Evolutionary conservation across 1,140 invertebrate genomes (phyloP).

Genomic region (Papilio xuthus): DNA sequence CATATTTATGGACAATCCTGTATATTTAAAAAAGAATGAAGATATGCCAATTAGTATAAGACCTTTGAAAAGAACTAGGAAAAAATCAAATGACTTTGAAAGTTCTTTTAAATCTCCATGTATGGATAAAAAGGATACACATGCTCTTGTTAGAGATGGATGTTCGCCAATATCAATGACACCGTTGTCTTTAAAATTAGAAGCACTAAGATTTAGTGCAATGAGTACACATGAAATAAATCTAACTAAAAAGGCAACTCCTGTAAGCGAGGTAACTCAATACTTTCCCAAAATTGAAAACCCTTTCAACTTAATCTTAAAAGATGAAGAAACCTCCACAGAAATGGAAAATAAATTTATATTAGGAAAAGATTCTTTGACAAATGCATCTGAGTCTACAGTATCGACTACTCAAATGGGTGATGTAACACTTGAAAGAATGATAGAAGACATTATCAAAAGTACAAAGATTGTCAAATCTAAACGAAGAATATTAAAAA

Average conservation of each 20-base stretch:
- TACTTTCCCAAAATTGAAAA: slow-evolving; percentile 73
- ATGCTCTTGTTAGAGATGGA: slow-evolving; percentile 69
- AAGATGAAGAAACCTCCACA: slow-evolving; percentile 73
- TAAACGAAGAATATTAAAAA: slow-evolving; percentile 68
- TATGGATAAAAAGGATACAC: slow-evolving; percentile 72
- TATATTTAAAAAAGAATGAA: slow-evolving; percentile 74
- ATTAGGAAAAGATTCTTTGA: slow-evolving; percentile 65
- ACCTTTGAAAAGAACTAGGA: slow-evolving; percentile 72
- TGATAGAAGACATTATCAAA: slow-evolving; percentile 79
- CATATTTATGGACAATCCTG: slow-evolving; percentile 72
- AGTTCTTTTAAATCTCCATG: slow-evolving; percentile 76
- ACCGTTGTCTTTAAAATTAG: slow-evolving; percentile 71
- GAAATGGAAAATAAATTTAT: slow-evolving; percentile 80
- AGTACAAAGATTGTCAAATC: slow-evolving; percentile 78
- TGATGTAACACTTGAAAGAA: slow-evolving; percentile 74
- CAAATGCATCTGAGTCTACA: slow-evolving; percentile 69
- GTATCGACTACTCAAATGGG: slow-evolving; percentile 77
- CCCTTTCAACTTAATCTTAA: slow-evolving; percentile 66
- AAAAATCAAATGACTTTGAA: slow-evolving; percentile 77
- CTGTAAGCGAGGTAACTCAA: slow-evolving; percentile 61
- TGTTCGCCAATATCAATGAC: slow-evolving; percentile 75
- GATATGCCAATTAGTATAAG: slow-evolving; percentile 59
- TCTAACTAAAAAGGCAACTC: slow-evolving; percentile 60
- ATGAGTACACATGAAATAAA: slow-evolving; percentile 72
- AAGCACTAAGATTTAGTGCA: slow-evolving; percentile 73